A percentile compares a stretch with the other conserved stretches of the same genome.
phyloP scores from a whole-genome alignment of 2,888 invertebrate species.

The Drosophila picticornis region DNA sequence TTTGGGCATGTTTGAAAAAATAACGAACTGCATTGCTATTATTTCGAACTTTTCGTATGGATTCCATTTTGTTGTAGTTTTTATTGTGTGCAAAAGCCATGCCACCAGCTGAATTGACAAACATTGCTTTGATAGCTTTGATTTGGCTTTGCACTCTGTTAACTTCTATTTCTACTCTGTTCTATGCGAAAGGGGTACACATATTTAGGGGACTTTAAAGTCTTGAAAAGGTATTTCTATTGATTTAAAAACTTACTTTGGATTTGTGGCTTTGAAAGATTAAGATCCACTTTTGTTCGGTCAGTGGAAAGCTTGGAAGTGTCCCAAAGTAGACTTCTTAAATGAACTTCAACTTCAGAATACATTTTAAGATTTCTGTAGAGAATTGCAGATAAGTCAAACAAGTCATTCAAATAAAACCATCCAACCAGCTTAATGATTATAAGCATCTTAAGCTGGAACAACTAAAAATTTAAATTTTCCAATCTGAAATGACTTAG shows the following conservation, averaged over 20 bases:
- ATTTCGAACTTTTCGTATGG: constrained; percentile 5
- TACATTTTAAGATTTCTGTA: background rate
- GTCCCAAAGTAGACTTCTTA: background rate
- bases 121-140: constrained; percentile 10
- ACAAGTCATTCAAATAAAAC: too few relatives aligned
- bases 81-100: constrained; percentile 3
- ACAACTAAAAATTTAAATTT: background rate
- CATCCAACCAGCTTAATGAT: too few relatives aligned
- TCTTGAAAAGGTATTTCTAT: background rate
- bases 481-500: background rate
- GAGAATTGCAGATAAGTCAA: too few relatives aligned
- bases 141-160: constrained; percentile 9
- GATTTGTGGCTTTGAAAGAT: background rate
- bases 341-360: background rate
- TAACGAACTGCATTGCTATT: background rate
- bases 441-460: background rate
- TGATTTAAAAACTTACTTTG: background rate
- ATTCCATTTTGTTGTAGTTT: background rate
- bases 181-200: background rate
- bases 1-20: constrained; percentile 2
- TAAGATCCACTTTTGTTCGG: background rate
- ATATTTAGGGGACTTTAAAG: background rate
- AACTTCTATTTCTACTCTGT: background rate
- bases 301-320: background rate
- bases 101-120: constrained; percentile 15